Base-by-base conservation (phyloP, 1,140 invertebrate genomes). In the Bombus waltoni region DNA sequence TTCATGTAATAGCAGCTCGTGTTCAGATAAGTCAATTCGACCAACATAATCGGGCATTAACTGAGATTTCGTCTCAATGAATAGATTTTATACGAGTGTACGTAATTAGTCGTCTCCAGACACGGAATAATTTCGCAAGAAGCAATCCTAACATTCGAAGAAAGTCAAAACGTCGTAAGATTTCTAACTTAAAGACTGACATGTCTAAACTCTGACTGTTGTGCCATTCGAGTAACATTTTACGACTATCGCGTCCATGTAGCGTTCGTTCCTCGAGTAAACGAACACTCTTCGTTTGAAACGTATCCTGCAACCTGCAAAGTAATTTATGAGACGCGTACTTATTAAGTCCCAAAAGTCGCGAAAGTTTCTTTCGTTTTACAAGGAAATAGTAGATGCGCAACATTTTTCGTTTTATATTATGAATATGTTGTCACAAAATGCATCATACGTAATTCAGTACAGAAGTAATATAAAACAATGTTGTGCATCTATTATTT, bases 271-370 rank as follows among this genome's bases (percentile, higher is more conserved):
- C 28, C 22, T 68, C 18, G 2, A 25, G 25, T 25, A 53, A 57
- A 38, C 32, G 35, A n/a, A 66, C 28, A 75, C 57, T 68, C 25
- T 9, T 8, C n/a, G 71, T 80, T 68, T 74, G 25, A 70, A 86
- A 66, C 66, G 65, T 53, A 79, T 88, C 78, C 59, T 18, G 44
- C 28, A 6, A 38, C 47, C 35, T 85, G 59, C 18, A 71, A 83
- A 86, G 89, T 83, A 80, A 57, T 89, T 79, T 83, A 81, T 25
- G 38, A 65, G 57, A 80, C n/a, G 57, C 47, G 59, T 70, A 47
- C 68, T 28, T 15, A 42, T n/a, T 22, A 22, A 8, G 18, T 53
- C 22, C 32, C 32, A 32, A 32, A 32, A 32, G 47, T 8, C 18
- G 5, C 5, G 8, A 53, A 53, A 22, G 5, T 22, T 47, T 6